These are phyloP conservation scores for Spheniscus mendiculus DNA, from an alignment of 2,113 vertebrate species.

Conservation along the genomic window DNA sequence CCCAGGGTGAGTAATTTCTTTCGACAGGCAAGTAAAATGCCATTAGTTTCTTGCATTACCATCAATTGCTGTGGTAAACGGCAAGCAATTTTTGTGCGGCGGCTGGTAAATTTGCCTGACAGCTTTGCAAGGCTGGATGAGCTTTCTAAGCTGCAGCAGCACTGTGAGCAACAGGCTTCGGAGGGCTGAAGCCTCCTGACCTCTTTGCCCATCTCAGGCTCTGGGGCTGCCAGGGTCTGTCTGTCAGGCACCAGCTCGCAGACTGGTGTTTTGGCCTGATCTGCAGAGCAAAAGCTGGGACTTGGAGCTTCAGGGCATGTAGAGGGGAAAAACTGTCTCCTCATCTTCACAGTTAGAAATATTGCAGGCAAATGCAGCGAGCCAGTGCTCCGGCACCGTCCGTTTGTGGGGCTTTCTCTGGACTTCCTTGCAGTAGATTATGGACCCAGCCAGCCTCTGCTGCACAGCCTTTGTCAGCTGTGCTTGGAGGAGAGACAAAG, in stretches of 20 bases:
- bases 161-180: neutral
- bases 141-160: neutral
- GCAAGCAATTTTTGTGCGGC: slow-evolving; percentile 2
- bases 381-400: neutral
- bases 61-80: neutral
- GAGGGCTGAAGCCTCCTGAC: neutral
- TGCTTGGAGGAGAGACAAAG: neutral
- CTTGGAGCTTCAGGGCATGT: neutral
- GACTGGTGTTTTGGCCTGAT: neutral
- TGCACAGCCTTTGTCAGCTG: neutral
- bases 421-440: neutral
- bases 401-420: neutral
- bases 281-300: neutral
- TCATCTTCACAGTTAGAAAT: neutral
- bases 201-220: neutral
- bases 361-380: neutral
- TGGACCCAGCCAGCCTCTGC: neutral
- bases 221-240: neutral
- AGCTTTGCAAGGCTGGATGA: slow-evolving; percentile 8
- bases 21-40: slow-evolving; percentile 24
- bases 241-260: neutral
- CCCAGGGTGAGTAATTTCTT: slow-evolving; percentile 17
- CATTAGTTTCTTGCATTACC: slow-evolving; percentile 26
- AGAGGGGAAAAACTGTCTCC: neutral
- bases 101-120: slow-evolving; percentile 58